Base-by-base conservation (phyloP, 1,140 invertebrate species). In the Lordiphosa mommai region DNA sequence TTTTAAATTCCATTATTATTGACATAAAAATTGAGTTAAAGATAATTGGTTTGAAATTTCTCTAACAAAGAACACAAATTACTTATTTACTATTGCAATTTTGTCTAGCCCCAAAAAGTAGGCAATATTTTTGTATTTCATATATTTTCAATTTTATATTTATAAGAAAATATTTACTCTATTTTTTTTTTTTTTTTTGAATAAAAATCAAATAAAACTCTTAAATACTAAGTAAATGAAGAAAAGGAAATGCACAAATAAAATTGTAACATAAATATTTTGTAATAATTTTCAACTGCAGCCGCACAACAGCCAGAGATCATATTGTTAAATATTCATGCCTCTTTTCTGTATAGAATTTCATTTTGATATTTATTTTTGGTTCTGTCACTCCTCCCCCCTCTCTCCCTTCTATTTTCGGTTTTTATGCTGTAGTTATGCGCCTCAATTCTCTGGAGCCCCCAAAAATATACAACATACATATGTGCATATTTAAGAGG, bases 241-340 rank as follows among this genome's bases (percentile, higher is more conserved):
- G 2, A 2, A 17, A 13, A 2, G 8, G 8, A 56, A 63, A 47
- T 27, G n/a, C 20, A 27, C 23, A 61, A 60, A 61, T 29, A 48
- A 48, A 61, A 61, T 57, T 61, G 41, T 61, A 61, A 50, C 50
- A 44, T 36, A 50, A 65, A 67, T 12, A 29, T 29, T 43, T 20
- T 41, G 16, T 43, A 8, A 13, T 43, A n/a, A 23, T 27, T 60
- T 65, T 64, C 17, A 20, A 48, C 10, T 60, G 61, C 56, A 65
- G n/a, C n/a, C n/a, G n/a, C n/a, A n/a, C n/a, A n/a, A n/a, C n/a
- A n/a, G n/a, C n/a, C n/a, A n/a, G n/a, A n/a, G 6, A 27, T 5
- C 23, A 27, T 60, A 63, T 52, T 50, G 74, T 76, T 72, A 79
- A 76, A 79, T 76, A 76, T 76, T 76, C 68, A 76, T 76, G 23